Conservation (phyloP, 2,888 invertebrate species). For the Tupiocoris notatus region DNA sequence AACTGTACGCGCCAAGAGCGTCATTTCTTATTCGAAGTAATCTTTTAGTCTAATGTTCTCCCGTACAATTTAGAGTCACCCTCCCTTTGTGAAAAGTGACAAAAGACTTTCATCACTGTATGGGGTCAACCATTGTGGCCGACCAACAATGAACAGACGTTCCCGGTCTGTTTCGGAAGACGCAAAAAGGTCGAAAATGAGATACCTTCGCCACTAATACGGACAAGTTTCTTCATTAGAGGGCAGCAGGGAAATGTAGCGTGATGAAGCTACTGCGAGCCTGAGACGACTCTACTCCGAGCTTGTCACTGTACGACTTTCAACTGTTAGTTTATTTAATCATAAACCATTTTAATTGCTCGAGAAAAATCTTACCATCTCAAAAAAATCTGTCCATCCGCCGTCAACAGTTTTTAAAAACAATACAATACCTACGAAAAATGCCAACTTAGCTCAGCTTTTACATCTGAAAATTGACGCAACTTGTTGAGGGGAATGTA, state of each 20-base stretch:
- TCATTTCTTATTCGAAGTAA: constrained; percentile 29
- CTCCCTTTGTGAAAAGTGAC: constrained; percentile 11
- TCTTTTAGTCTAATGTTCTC: constrained; percentile 40
- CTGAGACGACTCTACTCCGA: too few relatives aligned
- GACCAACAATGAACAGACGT: constrained; percentile 18
- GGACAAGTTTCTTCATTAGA: constrained; percentile 18
- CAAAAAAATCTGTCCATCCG: too few relatives aligned
- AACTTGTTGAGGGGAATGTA: too few relatives aligned
- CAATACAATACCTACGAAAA: too few relatives aligned
- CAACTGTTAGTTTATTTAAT: too few relatives aligned
- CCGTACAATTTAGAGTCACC: constrained; percentile 36
- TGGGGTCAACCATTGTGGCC: constrained; percentile 41
- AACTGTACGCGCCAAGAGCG: constrained; percentile 2
- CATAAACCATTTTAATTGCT: too few relatives aligned
- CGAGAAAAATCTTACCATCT: too few relatives aligned
- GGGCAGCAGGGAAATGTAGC: not conserved
- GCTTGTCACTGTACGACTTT: too few relatives aligned
- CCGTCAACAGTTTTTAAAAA: too few relatives aligned
- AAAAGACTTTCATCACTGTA: constrained; percentile 36
- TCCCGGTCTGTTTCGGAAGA: constrained; percentile 16
- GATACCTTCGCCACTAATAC: constrained; percentile 8
- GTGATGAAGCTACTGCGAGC: not conserved
- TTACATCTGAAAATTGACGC: too few relatives aligned
- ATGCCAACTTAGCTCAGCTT: too few relatives aligned
- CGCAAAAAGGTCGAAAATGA: constrained; percentile 29